Evolutionary conservation across 2,797 vertebrate species (phyloP), one percentile per base, ranked within the genome.

Genomic region (Pseudomugil gertrudae): DNA sequence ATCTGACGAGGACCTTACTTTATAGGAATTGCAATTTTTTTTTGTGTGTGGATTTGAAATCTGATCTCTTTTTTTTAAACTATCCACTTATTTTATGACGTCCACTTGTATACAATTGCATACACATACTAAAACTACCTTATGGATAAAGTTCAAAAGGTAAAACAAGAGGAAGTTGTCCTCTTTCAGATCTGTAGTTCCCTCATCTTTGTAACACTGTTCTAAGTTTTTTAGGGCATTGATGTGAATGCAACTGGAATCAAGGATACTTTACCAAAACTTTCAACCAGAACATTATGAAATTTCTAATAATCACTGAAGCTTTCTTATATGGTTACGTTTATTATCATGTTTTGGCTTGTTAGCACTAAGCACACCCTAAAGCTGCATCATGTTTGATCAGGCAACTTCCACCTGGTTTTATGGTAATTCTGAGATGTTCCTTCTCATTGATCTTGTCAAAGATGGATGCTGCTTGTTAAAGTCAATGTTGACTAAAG

Each of bases 121-220:
- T 15, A 8, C 15, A 24, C 29, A 53, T 36, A 56, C 27, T 56
- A 60, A 76, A 74, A 45, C 36, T 11, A 19, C 43, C 17, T 47
- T 52, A 52, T 82, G 4, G 38, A 52, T 64, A 63, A 78, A 82
- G 63, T 66, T 80, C 70, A 80, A 17, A 24, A 64, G 57, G 36
- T 56, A 40, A 70, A 56, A 56, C 43, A 55, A 74, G 69, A 32
- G 56, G 24, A 17, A 38, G 60, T 58, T 66, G 43, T 65, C 72
- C 66, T 66, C 61, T 50, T 63, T 62, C 36, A 83, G 54, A 57
- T 29, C 24, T 27, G 2, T 9, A 29, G 27, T 52, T 57, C 66
- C 9, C 40, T 33, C 59, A 1, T 65, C 27, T 68, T 53, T 57
- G 13, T 36, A n/a, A 40, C 29, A 26, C 30, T 52, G 33, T 38